Evolutionary conservation across 2,888 invertebrate species (phyloP).

Genomic region (Eupithecia centaureata): DNA sequence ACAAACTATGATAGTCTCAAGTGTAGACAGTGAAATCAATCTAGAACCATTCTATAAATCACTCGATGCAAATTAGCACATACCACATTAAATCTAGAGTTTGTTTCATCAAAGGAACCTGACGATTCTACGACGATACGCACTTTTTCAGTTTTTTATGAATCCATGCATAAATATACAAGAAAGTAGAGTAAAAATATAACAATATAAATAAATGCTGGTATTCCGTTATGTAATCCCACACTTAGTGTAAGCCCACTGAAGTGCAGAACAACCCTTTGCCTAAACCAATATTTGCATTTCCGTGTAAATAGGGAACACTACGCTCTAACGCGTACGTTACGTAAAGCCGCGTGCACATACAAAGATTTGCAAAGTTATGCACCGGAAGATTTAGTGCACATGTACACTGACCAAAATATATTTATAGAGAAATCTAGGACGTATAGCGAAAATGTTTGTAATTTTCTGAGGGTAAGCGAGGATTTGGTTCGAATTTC

Average conservation of each 20-base stretch:
- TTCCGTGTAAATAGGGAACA: slow-evolving; percentile 61
- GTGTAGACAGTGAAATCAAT: no score
- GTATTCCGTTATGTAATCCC: slow-evolving; percentile 52
- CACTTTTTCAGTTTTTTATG: background rate
- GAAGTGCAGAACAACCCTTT: slow-evolving; percentile 55
- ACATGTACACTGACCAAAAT: slow-evolving; percentile 1
- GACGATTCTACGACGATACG: no score
- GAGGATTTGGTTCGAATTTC: no score
- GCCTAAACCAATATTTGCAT: slow-evolving; percentile 66
- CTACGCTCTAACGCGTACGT: slow-evolving; percentile 51
- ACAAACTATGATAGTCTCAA: no score
- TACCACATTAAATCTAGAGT: no score
- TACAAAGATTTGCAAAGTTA: background rate
- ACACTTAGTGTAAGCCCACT: slow-evolving; percentile 56
- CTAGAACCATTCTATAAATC: no score
- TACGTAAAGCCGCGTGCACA: slow-evolving; percentile 26
- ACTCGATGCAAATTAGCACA: no score
- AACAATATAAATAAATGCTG: slow-evolving; percentile 29
- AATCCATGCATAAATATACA: background rate
- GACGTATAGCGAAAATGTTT: background rate
- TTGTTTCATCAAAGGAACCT: no score
- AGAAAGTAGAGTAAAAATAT: slow-evolving; percentile 14
- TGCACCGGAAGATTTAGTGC: background rate
- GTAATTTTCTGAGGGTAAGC: background rate
- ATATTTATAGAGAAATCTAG: background rate